A percentile compares a stretch with the other conserved stretches of the same genome.
phyloP scores from a whole-genome alignment of 2,797 vertebrate genomes.

The Parauchenoglanis punctatus region DNA sequence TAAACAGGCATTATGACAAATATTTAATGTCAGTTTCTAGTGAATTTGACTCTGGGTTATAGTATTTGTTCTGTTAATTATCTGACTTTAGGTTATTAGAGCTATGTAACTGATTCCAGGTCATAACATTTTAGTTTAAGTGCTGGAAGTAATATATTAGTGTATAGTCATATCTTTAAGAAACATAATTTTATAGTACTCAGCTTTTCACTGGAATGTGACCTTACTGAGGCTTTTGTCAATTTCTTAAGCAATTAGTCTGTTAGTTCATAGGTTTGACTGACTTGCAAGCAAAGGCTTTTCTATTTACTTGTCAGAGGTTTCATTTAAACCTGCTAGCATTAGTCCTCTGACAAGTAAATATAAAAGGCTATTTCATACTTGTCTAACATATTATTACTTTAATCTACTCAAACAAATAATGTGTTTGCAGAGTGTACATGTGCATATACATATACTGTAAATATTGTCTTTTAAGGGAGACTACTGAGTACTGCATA shows the following conservation, averaged over 20 bases:
- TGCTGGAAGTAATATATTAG: background rate
- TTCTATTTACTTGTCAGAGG: background rate
- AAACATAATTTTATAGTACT: no score
- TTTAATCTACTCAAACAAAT: background rate
- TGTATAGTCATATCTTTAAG: background rate
- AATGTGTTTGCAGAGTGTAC: background rate
- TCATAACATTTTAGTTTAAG: background rate
- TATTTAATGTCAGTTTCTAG: no score
- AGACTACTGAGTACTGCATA: background rate
- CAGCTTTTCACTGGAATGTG: background rate
- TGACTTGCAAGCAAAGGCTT: background rate
- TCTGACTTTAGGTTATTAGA: no score
- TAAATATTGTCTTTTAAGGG: background rate
- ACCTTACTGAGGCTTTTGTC: background rate
- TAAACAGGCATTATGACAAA: background rate
- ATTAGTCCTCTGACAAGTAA: background rate
- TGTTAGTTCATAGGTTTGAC: background rate
- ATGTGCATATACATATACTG: background rate
- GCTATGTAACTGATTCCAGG: background rate
- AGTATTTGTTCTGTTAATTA: no score
- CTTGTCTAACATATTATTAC: background rate
- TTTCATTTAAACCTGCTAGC: background rate
- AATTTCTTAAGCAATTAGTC: background rate
- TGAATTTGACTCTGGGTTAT: no score
- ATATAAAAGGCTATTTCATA: background rate